Evolutionary conservation across 30 jellyfish, hydroid and myxozoan genomes (phyloP), one percentile per base, ranked within the genome.

Genomic region (Hydra vulgaris): DNA sequence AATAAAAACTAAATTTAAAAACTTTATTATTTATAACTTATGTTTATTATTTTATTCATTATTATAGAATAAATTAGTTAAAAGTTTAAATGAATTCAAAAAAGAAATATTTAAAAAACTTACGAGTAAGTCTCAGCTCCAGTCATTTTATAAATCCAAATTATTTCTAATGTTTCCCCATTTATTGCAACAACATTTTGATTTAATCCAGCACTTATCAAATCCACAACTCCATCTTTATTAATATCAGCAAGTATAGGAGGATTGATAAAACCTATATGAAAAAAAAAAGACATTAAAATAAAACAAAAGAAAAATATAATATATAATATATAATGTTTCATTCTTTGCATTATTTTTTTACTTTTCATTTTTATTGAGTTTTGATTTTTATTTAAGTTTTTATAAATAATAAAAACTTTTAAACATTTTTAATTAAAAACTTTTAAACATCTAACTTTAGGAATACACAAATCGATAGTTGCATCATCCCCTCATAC

Each of bases 211-310:
- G 97, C 94, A 19, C 27, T 77, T 18, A 90, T 90, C 74, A 90
- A 54, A 26, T 90, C 97, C 55, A 90, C 95, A 18, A 87, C 83
- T 7, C 97, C 97, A 80, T 90, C 97, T 26, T 86, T 86, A 81
- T 88, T 86, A 25, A 90, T 73, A 26, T 90, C 97, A 25, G 80
- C 87, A 54, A 90, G 74, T 40, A 86, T 85, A 1, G 97, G 97
- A 15, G 97, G 95, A 73, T 85, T 90, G 95, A 90, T 90, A 25
- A 85, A 89, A 53, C 97, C 97, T 90, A 26, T n/a, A n/a, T n/a
- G n/a, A 23, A 18, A 80, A 72, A 40, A 80, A 20, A 19, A 79
- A 21, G 54, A 67, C 74, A 83, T 53, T 19, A 53, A 0, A 25
- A 72, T 54, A 26, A 16, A 0, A 0, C 66, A 22, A n/a, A 56